These are phyloP conservation scores for Acronicta alni DNA, from an alignment of 2,888 invertebrate species.

Conservation along the genomic window DNA sequence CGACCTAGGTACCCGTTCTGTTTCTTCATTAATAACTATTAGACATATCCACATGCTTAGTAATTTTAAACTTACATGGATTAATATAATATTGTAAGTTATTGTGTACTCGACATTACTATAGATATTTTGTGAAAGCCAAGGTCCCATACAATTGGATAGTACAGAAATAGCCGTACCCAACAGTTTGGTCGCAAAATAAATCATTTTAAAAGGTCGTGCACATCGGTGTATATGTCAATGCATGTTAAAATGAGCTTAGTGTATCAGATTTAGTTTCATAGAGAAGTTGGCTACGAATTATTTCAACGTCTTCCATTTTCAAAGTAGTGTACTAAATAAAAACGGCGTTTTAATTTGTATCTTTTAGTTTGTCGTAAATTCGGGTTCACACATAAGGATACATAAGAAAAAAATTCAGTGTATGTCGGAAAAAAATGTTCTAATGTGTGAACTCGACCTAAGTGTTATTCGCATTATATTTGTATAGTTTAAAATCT, in stretches of 20 bases:
- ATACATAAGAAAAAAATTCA: not conserved
- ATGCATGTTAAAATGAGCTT: slow-evolving; percentile 73
- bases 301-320: slow-evolving; percentile 88
- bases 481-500: slow-evolving; percentile 68
- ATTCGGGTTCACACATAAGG: slow-evolving; percentile 34
- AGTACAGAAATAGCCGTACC: slow-evolving; percentile 36
- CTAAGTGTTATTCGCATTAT: slow-evolving; percentile 61
- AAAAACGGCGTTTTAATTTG: slow-evolving; percentile 53
- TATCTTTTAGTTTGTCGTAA: slow-evolving; percentile 41
- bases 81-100: slow-evolving; percentile 57
- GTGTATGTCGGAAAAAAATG: not conserved
- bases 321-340: slow-evolving; percentile 65
- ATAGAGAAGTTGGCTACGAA: slow-evolving; percentile 86
- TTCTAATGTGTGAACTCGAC: slow-evolving; percentile 45
- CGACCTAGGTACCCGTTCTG: slow-evolving; percentile 44
- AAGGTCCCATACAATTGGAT: slow-evolving; percentile 49
- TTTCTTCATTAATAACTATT: slow-evolving; percentile 49
- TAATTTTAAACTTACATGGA: slow-evolving; percentile 51
- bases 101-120: slow-evolving; percentile 56
- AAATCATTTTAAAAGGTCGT: slow-evolving; percentile 30
- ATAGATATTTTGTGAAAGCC: slow-evolving; percentile 43
- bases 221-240: slow-evolving; percentile 55
- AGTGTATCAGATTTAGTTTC: slow-evolving; percentile 74
- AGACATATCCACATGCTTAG: slow-evolving; percentile 56
- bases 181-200: slow-evolving; percentile 48